Evolutionary conservation across 2,797 vertebrate genomes (phyloP).

Genomic region (Thripadectes ignobilis): DNA sequence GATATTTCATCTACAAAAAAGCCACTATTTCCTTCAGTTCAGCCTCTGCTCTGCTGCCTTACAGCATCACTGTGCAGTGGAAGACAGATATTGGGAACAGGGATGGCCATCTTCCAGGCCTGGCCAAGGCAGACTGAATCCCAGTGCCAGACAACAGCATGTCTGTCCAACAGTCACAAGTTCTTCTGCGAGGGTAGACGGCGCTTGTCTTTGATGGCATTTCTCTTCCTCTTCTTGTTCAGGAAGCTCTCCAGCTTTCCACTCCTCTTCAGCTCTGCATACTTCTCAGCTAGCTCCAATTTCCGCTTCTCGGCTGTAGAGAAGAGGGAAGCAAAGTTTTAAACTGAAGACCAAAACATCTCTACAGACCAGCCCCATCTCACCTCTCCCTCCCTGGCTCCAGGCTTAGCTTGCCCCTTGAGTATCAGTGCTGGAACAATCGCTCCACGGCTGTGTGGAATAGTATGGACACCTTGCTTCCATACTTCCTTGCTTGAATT

Average conservation of each 20-base stretch:
- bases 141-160: neutral
- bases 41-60: neutral
- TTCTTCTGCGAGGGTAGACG: slow-evolving; percentile 80
- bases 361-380: neutral
- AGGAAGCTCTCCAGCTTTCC: slow-evolving; percentile 93
- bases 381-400: neutral
- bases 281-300: slow-evolving; percentile 88
- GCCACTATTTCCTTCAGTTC: neutral
- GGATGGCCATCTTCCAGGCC: neutral
- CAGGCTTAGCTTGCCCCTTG: neutral
- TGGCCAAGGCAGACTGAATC: neutral
- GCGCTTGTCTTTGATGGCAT: slow-evolving; percentile 89
- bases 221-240: slow-evolving; percentile 92
- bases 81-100: neutral
- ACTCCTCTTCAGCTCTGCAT: slow-evolving; percentile 86
- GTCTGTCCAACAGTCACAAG: neutral
- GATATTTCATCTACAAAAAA: neutral
- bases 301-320: slow-evolving; percentile 86
- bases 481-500: neutral
- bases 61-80: neutral
- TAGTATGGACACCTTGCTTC: neutral
- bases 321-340: neutral
- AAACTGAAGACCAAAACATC: neutral
- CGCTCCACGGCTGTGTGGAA: neutral
- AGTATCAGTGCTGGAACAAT: neutral